phyloP scores from a whole-genome alignment of 53 echinoderm and acorn worm species.

The Holothuria scabra region DNA sequence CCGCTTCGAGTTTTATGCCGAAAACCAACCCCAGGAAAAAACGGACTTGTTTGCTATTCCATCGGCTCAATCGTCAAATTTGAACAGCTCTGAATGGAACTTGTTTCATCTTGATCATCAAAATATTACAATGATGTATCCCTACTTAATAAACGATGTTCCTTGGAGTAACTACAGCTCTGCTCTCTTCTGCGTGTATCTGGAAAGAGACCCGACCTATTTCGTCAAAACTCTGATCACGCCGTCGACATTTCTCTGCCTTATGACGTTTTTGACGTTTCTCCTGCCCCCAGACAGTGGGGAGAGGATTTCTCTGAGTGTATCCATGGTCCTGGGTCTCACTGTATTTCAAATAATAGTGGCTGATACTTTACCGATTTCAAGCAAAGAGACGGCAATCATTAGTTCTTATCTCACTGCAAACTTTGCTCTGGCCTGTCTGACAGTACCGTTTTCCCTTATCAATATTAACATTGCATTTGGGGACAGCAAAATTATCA shows the following conservation, averaged over 20 bases:
- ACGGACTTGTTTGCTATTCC: background rate
- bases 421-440: constrained; percentile 10
- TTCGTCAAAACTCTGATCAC: constrained; percentile 5
- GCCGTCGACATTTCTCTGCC: constrained; percentile 21
- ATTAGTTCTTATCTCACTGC: constrained; percentile 4
- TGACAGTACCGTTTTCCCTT: constrained; percentile 23
- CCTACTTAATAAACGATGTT: background rate
- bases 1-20: background rate
- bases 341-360: constrained; percentile 29
- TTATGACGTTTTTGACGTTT: constrained; percentile 8
- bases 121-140: background rate
- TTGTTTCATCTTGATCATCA: background rate
- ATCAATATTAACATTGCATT: constrained; percentile 11
- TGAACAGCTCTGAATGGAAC: background rate
- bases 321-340: constrained; percentile 37
- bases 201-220: background rate
- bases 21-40: constrained; percentile 7
- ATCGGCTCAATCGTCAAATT: background rate
- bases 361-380: constrained; percentile 10
- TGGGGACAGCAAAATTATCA: background rate
- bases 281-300: constrained; percentile 20
- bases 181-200: background rate
- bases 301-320: constrained; percentile 30
- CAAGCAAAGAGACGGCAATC: constrained; percentile 1
- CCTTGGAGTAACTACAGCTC: background rate